Evolutionary conservation across 2,888 invertebrate species (phyloP).

Genomic region (Macrophya annulata): DNA sequence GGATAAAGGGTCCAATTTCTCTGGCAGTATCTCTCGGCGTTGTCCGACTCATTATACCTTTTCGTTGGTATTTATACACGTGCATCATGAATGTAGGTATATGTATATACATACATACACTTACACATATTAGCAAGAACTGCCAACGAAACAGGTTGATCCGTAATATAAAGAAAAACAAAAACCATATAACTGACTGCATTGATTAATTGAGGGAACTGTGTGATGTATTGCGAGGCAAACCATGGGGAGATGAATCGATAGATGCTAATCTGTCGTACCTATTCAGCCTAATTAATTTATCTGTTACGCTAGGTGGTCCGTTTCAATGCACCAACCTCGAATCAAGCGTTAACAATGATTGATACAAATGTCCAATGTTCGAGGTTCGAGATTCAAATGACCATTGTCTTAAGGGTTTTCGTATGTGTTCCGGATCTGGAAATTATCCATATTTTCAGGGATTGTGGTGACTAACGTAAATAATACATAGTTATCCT

Average conservation of each 20-base stretch:
- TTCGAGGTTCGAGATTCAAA: neutral
- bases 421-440: neutral
- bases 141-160: neutral
- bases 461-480: no score
- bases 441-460: no score
- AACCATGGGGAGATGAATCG: slow-evolving; percentile 23
- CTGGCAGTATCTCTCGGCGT: slow-evolving; percentile 21
- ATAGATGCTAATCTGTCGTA: slow-evolving; percentile 32
- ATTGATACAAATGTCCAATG: slow-evolving; percentile 7
- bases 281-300: slow-evolving; percentile 36
- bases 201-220: slow-evolving; percentile 28
- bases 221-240: neutral
- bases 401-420: neutral
- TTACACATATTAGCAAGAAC: neutral
- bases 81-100: neutral
- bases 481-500: no score
- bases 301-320: slow-evolving; percentile 24
- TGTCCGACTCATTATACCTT: neutral
- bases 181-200: neutral
- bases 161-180: neutral
- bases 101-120: neutral
- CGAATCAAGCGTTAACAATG: slow-evolving; percentile 20
- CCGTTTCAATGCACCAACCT: neutral
- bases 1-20: slow-evolving; percentile 43
- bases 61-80: neutral